Base-by-base conservation (phyloP, 2,888 invertebrate species). In the Pheosia tremula region DNA sequence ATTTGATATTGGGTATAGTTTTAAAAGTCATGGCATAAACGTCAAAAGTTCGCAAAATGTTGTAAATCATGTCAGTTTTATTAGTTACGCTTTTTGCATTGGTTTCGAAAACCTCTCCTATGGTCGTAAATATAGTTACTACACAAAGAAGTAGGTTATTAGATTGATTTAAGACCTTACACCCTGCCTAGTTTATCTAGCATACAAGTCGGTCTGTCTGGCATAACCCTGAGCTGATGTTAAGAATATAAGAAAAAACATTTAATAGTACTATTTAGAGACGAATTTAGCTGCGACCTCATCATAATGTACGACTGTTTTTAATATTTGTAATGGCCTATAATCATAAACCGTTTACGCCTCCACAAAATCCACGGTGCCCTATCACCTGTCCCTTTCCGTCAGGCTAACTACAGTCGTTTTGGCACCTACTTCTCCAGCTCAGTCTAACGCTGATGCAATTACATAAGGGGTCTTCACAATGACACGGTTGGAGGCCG, bases 401-500 rank as follows among this genome's bases (percentile, higher is more conserved):
- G 11, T 53, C 37, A 53, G 53, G 53, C 53, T 13, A 56, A 56
- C 56, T 13, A 41, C 36, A 45, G 11, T 43, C 56, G 36, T 56
- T 5, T 45, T 56, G 56, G 43, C 56, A 56, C 24, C 10, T 5
- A 24, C 36, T 45, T 56, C 43, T 45, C 6, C 8, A 41, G 38
- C 11, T 78, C 75, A 73, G 77, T 56, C 58, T 24, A 24, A 24
- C 2, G 24, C 69, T 52, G 74, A 58, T 61, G 55, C 37, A 56
- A 64, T 79, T 80, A 78, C 72, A 67, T 79, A 80, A 81, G 71
- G 66, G 74, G 73, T 75, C 72, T 70, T 72, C 66, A 72, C 70
- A 67, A 72, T 83, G 85, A 82, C 84, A 85, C 82, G 82, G 74
- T 89, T 90, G 90, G 90, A 87, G 77, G 57, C 41, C 55, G 66